Base-by-base conservation (phyloP, 2,888 invertebrate genomes). In the Mantis religiosa region DNA sequence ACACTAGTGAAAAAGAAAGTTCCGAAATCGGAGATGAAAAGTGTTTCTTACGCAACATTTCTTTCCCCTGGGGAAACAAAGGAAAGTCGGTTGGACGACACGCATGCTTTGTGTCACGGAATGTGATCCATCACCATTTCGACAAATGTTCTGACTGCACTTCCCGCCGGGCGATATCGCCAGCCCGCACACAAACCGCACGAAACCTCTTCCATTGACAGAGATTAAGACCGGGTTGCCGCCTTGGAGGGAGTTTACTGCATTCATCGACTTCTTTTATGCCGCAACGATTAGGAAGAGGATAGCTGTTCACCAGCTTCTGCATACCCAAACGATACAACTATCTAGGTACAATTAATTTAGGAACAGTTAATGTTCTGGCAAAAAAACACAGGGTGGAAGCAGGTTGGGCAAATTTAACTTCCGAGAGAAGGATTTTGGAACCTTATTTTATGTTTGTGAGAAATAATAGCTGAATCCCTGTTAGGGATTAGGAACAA, bases 71-170 rank as follows among this genome's bases (percentile, higher is more conserved):
- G 54, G 54, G 54, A 71, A 71, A 71, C 54, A 71, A 71, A 71
- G 54, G 25, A 71, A 71, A 71, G 54, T 71, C 54, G 54, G 54
- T 71, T 71, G 54, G 54, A 71, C 54, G 54, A 71, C 54, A 71
- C 54, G 54, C 54, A 71, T 71, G 54, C 54, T 71, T 71, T 71
- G 54, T 71, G 54, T 71, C 54, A 71, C 54, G 54, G 54, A 71
- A 71, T 71, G 54, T 71, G 86, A 86, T 86, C 86, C 81, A 86
- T 86, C 86, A 86, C 86, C 54, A 86, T 86, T 86, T 86, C 86
- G 86, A 86, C 86, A 86, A 86, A 86, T 86, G 86, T 71, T 71
- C 54, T 25, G 25, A 71, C 54, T 71, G 54, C 54, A 71, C 54
- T 71, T 71, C 54, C 54, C 54, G 54, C 54, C 25, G 25, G 54